phyloP scores from a whole-genome alignment of 1,140 invertebrate genomes.

The Papilio aristodemus region DNA sequence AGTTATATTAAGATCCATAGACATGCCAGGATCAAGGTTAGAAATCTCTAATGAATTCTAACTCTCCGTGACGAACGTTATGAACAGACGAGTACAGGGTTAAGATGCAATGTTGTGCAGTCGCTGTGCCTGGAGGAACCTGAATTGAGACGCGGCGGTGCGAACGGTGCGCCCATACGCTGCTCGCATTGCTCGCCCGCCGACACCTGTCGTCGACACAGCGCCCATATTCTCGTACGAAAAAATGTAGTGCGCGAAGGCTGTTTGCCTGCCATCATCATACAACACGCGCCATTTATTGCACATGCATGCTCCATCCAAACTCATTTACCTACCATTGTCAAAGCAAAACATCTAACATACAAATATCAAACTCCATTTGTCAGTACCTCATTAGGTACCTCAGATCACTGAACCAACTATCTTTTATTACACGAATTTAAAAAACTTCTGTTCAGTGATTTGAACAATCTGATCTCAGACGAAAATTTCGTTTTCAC shows the following conservation, averaged over 20 bases:
- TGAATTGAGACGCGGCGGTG: slow-evolving; percentile 41
- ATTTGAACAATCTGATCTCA: slow-evolving; percentile 13
- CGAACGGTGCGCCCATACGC: slow-evolving; percentile 50
- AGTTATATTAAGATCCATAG: no score
- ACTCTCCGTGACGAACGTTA: background rate
- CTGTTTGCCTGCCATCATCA: slow-evolving; percentile 36
- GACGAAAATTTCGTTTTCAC: slow-evolving; percentile 1
- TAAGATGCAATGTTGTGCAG: slow-evolving; percentile 72
- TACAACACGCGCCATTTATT: slow-evolving; percentile 37
- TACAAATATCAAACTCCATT: background rate
- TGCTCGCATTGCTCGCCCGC: slow-evolving; percentile 78
- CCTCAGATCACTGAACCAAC: slow-evolving; percentile 20
- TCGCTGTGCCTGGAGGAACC: slow-evolving; percentile 85
- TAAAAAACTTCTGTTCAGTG: slow-evolving; percentile 18
- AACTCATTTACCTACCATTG: background rate
- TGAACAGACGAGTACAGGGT: background rate
- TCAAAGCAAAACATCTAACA: background rate
- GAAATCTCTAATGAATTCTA: background rate
- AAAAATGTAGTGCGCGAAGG: slow-evolving; percentile 49
- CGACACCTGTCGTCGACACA: slow-evolving; percentile 74
- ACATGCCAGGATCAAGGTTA: no score
- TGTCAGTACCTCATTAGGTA: background rate
- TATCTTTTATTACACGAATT: slow-evolving; percentile 3
- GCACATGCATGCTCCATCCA: slow-evolving; percentile 20
- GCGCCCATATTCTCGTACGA: slow-evolving; percentile 63